Evolutionary conservation across 2,888 invertebrate genomes (phyloP), one percentile per base, ranked within the genome.

Genomic region (Periphyllus acericola): DNA sequence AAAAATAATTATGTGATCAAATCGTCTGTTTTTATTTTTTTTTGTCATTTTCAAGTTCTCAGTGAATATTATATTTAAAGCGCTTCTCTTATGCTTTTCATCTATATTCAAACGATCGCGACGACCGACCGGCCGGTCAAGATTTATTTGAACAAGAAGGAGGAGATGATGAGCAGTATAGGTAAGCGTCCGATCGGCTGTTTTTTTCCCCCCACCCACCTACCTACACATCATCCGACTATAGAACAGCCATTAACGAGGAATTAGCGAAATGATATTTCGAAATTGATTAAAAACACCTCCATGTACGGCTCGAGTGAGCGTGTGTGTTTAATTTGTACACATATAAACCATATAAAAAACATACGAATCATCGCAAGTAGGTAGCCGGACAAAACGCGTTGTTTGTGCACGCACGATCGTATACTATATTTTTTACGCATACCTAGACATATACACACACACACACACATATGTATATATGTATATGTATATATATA

Each of bases 101-200:
- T n/a, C n/a, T n/a, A n/a, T n/a, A n/a, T n/a, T n/a, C n/a, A n/a
- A n/a, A n/a, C 55, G 55, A 19, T 19, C 14, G 55, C 55, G 55
- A 17, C 55, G 19, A 11, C 19, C 55, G 21, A 8, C 46, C 55
- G 55, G 21, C n/a, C 68, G 29, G 55, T 21, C 52, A 21, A 52
- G 32, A 78, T 78, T 78, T 60, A 79, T 79, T 79, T 79, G 36
- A 80, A 79, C 21, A 36, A 66, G 17, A 36, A 66, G n/a, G n/a
- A 6, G 3, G 8, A 25, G 11, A 68, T 68, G 25, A 11, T 0
- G 11, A 0, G 68, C 29, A 25, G 29, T 68, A 25, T n/a, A n/a
- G n/a, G n/a, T 4, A 17, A 34, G 21, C 34, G 0, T 34, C 11
- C 72, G 34, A 4, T 72, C 17, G 21, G 11, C 29, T 11, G 4